Evolutionary conservation across 1,140 invertebrate species (phyloP).

Genomic region (Saxidomus purpurata): DNA sequence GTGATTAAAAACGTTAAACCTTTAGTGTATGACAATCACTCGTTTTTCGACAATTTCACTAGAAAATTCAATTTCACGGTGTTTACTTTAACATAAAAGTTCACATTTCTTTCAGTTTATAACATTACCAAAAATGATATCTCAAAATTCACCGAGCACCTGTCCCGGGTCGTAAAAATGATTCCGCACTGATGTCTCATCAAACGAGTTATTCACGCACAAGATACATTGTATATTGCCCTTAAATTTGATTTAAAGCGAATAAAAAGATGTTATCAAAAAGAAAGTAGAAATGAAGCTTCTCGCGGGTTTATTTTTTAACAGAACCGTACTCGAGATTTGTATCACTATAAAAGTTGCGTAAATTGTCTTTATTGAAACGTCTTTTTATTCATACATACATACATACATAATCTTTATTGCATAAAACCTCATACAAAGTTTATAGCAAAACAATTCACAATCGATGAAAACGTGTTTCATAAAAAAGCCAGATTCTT

Average conservation of each 20-base stretch:
- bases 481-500: too few species aligned
- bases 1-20: conserved; percentile 15
- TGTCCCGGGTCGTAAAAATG: not conserved
- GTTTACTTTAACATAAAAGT: conserved; percentile 45
- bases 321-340: not conserved
- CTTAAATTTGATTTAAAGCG: conserved; percentile 4
- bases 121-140: conserved; percentile 37
- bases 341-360: not conserved
- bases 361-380: not conserved
- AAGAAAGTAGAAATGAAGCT: not conserved
- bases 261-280: not conserved
- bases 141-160: not conserved
- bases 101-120: conserved; percentile 43
- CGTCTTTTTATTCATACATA: too few species aligned
- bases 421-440: too few species aligned
- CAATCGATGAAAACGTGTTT: too few species aligned
- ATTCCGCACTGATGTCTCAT: not conserved
- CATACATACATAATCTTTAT: too few species aligned
- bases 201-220: conserved; percentile 8
- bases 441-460: too few species aligned
- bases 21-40: not conserved
- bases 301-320: not conserved
- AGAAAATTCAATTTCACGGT: conserved; percentile 52
- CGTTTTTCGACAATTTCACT: conserved; percentile 15
- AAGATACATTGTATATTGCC: conserved; percentile 1